Base-by-base conservation (phyloP, 2,113 vertebrate species). In the Saccopteryx bilineata region DNA sequence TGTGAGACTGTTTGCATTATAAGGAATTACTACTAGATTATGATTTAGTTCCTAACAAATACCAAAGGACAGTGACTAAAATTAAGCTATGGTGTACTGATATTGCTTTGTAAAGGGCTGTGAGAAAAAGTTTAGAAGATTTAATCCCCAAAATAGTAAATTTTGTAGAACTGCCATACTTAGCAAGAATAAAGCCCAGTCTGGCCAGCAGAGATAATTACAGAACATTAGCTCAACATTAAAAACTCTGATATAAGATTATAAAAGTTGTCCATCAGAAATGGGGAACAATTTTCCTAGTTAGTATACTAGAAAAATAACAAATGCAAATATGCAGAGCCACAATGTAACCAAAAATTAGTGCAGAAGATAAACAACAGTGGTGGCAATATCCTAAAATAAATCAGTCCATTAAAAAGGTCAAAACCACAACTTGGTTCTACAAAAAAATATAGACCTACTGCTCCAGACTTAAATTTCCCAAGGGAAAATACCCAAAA, bases 181-280 rank as follows among this genome's bases (percentile, higher is more conserved):
- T 63, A 33, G 1, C 5, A 83, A 56, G 52, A 72, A 33, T 87
- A 72, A 93, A 78, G 56, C 8, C n/a, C 71, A 79, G 84, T 19
- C 9, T 65, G 9, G 28, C 18, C n/a, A 93, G 83, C 24, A 83
- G 82, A 76, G 63, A 83, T 48, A 92, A 78, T 12, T 2, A 39
- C 39, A 78, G 48, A 92, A 23, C 33, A 84, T 31, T 2, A 84
- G 56, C 2, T 71, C 56, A 89, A 71, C 17, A 84, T 95, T 56
- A 56, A 93, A 82, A 89, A 33, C 8, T 69, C 52, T 78, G 5
- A 60, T 54, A 15, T 5, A 84, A 68, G 78, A 61, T 54, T 60
- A 81, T 61, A 33, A 68, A 90, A 89, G 18, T 17, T 39, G 39
- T 17, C 39, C 75, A 50, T 86, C 9, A 87, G 26, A 95, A 95